Base-by-base conservation (phyloP, 2,113 vertebrate genomes). In the Trogon surrucura region DNA sequence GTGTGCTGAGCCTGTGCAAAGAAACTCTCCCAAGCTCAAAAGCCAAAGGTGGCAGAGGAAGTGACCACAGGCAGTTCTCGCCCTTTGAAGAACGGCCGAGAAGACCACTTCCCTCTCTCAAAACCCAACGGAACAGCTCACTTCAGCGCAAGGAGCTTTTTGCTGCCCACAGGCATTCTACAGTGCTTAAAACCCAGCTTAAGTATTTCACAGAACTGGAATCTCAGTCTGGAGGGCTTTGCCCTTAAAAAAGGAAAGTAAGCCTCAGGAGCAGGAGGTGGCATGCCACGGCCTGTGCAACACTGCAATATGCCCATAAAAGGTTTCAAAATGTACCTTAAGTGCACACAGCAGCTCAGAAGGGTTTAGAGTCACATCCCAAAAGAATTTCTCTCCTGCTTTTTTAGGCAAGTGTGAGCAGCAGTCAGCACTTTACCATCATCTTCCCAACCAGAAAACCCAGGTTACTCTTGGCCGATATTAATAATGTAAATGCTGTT, bases 321-420 rank as follows among this genome's bases (percentile, higher is more conserved):
- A 94, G 95, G 95, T 61, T 94, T 93, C 90, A 90, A 71, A 90
- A 65, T 34, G 20, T 19, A 86, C 88, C 85, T 78, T 56, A 83
- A 95, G 80, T 9, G 5, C 72, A 87, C 1, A 3, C 57, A 74
- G 48, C 77, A 88, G 86, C 69, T 92, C 72, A 47, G 72, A 93
- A 86, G 65, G 79, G 69, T 93, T 96, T 80, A 84, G 82, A 92
- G 57, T 74, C 92, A 86, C 80, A 92, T 78, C 85, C 82, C 92
- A 53, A 86, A 88, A 89, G 88, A 93, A 96, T 95, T 90, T 86
- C 57, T 72, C 90, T 78, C 65, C 82, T 94, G 95, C 95, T 94
- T 95, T 94, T 94, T 96, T 81, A 96, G 93, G 93, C 93, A 94
- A 91, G 77, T 19, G 74, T 30, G 56, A 94, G 85, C 90, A 93